phyloP scores from a whole-genome alignment of 2,888 invertebrate genomes.

The Synergus laeviventris region DNA sequence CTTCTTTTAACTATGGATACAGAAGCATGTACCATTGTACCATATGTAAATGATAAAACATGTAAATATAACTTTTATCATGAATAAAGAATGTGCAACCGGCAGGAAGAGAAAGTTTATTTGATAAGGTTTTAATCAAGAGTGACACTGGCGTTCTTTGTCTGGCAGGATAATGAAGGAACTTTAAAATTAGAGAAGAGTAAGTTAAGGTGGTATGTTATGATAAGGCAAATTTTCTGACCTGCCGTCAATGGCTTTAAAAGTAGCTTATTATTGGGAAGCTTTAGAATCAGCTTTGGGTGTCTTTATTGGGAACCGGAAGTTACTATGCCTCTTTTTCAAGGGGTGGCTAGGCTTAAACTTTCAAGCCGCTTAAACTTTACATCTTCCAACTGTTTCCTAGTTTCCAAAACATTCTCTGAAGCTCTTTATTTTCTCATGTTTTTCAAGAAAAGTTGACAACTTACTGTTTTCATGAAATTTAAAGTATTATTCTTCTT shows the following conservation, averaged over 20 bases:
- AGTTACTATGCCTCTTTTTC: not conserved
- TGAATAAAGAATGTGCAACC: not conserved
- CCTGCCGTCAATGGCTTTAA: not conserved
- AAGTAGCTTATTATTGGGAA: not conserved
- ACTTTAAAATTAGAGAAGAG: not conserved
- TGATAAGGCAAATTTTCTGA: not conserved
- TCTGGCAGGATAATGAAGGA: not conserved
- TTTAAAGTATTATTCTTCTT: not conserved
- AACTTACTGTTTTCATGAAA: not conserved
- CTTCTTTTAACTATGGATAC: not conserved
- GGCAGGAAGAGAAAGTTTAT: not conserved
- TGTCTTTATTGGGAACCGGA: not conserved
- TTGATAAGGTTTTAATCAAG: not conserved
- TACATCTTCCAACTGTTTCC: not conserved
- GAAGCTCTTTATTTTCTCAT: not conserved
- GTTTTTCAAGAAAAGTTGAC: not conserved
- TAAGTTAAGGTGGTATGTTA: not conserved
- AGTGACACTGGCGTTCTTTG: not conserved
- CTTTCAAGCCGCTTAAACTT: constrained; percentile 3
- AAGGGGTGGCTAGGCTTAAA: not conserved
- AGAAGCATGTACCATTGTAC: no score
- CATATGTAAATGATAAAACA: not conserved
- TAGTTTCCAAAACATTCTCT: not conserved
- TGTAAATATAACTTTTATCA: not conserved
- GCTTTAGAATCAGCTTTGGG: not conserved